Base-by-base conservation (phyloP, 1,140 invertebrate species). In the Amphibalanus amphitrite region DNA sequence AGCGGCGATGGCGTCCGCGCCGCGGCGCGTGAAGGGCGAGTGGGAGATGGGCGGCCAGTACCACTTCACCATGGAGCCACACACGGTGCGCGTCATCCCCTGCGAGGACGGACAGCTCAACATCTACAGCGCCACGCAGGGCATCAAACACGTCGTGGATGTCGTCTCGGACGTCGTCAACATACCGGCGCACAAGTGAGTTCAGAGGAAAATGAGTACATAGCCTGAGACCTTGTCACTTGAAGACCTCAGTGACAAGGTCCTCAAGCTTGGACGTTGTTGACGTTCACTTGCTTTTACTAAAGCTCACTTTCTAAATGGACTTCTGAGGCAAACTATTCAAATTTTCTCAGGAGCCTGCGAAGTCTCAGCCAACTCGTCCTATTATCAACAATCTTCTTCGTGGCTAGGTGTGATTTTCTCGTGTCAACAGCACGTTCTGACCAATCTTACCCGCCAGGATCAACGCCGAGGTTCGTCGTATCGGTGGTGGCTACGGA, bases 61-160 rank as follows among this genome's bases (percentile, higher is more conserved):
- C 80, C 95, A 98, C 80, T 97, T 98, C 82, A 97, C 97, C 81
- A 81, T 98, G 74, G 93, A 95, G 82, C 95, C 93, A 0, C 85
- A 94, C 26, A 85, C 85, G 4, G 75, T 78, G 30, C 81, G 92
- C 64, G 92, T 86, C 0, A 81, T 92, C 38, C 92, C 91, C 0
- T 87, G 85, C 85, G 76, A 91, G 78, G 85, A 88, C 76, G 87
- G 92, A 75, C 93, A 96, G 79, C 82, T 96, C 72, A 92, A 96
- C 80, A 79, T 97, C 15, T 88, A 89, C 76, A 85, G 85, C 71
- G 90, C 91, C 0, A 88, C 91, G 0, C 95, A 97, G 81, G 86
- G 89, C 84, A 89, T 91, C 0, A 83, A 86, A 0, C 90, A 93
- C 79, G 83, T 85, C 73, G 84, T 86, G 79, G 84, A 87, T 81